Percentiles rank a stretch among this genome's conserved stretches.
These are phyloP conservation scores for Drosophila grimshawi DNA, from an alignment of 1,140 invertebrate genomes.

Conservation along the genomic window DNA sequence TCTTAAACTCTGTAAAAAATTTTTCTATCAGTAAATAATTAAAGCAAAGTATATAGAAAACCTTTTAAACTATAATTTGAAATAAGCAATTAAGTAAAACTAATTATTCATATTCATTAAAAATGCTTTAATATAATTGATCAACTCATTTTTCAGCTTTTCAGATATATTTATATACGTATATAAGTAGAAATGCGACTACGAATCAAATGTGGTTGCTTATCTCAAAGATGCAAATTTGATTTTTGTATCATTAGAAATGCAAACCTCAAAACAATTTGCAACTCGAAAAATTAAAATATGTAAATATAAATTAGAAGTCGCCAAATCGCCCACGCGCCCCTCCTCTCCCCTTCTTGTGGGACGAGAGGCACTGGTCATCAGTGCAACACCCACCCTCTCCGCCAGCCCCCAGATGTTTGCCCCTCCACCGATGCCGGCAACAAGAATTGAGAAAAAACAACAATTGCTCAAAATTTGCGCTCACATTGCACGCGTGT, in stretches of 20 bases:
- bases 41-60: no score
- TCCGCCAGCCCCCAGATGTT: neutral
- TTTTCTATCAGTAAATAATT: no score
- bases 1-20: no score
- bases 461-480: slow-evolving; percentile 37
- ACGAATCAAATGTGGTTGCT: slow-evolving; percentile 20
- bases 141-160: no score
- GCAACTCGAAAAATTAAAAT: slow-evolving; percentile 37
- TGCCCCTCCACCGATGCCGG: slow-evolving; percentile 10
- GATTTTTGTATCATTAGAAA: slow-evolving; percentile 36
- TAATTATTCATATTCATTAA: no score
- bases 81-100: no score
- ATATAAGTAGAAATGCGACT: neutral
- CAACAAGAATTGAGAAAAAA: slow-evolving; percentile 25
- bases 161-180: neutral
- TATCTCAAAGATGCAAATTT: slow-evolving; percentile 39
- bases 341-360: neutral
- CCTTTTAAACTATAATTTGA: no score
- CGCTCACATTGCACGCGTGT: slow-evolving; percentile 27
- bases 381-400: slow-evolving; percentile 1
- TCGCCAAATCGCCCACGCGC: slow-evolving; percentile 16
- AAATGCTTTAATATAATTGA: no score
- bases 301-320: slow-evolving; percentile 59
- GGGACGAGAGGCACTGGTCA: slow-evolving; percentile 20
- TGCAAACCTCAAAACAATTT: slow-evolving; percentile 46